Percentiles rank a stretch among this genome's conserved stretches.
Evolutionary conservation across 2,888 invertebrate genomes (phyloP).

Genomic region (Drosophila meridionalis): DNA sequence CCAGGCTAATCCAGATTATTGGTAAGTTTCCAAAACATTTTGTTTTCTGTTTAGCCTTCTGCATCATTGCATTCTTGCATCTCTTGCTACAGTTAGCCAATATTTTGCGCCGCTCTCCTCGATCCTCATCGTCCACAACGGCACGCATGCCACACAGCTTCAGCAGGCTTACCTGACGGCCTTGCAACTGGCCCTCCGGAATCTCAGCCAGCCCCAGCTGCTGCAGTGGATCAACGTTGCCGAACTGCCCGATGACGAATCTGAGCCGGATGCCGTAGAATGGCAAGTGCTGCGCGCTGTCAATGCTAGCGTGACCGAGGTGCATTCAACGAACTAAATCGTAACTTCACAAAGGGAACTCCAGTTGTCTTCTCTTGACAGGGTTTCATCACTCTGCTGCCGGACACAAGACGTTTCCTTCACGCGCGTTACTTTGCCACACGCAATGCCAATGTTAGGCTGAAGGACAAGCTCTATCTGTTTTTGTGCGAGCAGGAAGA

Average conservation of each 20-base stretch:
- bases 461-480: constrained; percentile 83
- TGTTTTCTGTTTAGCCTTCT: background rate
- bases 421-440: constrained; percentile 83
- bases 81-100: constrained; percentile 63
- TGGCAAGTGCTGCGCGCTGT: constrained; percentile 73
- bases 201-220: constrained; percentile 53
- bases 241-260: constrained; percentile 42
- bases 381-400: constrained; percentile 83
- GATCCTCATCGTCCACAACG: constrained; percentile 79
- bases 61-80: background rate
- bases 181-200: constrained; percentile 64
- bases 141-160: constrained; percentile 42
- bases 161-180: constrained; percentile 75
- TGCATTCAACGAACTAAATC: constrained; percentile 31
- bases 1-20: constrained; percentile 63
- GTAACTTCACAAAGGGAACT: background rate
- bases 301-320: constrained; percentile 76
- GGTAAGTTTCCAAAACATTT: constrained; percentile 40
- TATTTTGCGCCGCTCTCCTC: constrained; percentile 78
- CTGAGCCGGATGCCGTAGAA: constrained; percentile 45
- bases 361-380: constrained; percentile 27
- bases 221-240: constrained; percentile 82
- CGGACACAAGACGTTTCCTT: constrained; percentile 74
- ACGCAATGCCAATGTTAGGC: constrained; percentile 79
- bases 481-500: constrained; percentile 81